Evolutionary conservation across 2,888 invertebrate species (phyloP).

Genomic region (Tipula lateralis): DNA sequence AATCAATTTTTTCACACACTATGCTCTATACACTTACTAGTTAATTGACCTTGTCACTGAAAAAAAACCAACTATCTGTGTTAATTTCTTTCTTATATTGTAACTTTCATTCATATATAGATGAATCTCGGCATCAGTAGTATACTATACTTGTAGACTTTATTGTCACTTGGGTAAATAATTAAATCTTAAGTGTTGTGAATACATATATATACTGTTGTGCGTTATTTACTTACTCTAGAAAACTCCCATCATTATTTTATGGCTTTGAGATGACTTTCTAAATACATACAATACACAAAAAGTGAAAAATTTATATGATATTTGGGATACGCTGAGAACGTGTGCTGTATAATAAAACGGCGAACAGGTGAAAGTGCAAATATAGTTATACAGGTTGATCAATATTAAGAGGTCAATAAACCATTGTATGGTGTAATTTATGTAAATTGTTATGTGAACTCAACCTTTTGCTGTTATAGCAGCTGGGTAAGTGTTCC

Average conservation of each 20-base stretch:
- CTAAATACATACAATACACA: background rate
- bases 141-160: background rate
- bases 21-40: background rate
- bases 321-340: background rate
- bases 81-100: conserved; percentile 19
- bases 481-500: no score
- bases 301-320: background rate
- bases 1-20: background rate
- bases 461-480: no score
- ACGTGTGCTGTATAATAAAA: background rate
- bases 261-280: background rate
- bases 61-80: background rate
- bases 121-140: background rate
- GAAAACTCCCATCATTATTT: background rate
- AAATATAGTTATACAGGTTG: background rate
- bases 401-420: background rate
- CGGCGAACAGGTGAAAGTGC: background rate
- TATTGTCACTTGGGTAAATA: background rate
- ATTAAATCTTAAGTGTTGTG: background rate
- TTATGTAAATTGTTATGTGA: no score
- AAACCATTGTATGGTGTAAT: no score
- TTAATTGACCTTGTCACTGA: conserved; percentile 11
- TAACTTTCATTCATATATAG: background rate
- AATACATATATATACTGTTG: background rate
- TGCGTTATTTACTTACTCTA: background rate